A percentile compares a stretch with the other conserved stretches of the same genome.
These are phyloP conservation scores for Periphyllus acericola DNA, from an alignment of 2,888 invertebrate species.

Conservation along the genomic window DNA sequence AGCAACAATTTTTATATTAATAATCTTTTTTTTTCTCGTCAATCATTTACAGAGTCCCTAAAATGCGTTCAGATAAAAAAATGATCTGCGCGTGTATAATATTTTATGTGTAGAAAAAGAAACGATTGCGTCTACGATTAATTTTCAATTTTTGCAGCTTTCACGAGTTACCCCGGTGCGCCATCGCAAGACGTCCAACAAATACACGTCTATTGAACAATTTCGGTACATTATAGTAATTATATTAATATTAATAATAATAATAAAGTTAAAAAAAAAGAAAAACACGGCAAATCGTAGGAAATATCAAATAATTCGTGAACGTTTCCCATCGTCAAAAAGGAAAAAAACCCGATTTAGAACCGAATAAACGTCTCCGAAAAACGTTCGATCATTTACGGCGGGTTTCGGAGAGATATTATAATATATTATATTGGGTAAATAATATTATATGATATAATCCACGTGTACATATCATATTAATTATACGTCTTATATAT, in stretches of 20 bases:
- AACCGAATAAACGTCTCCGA: not conserved
- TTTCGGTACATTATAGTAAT: not conserved
- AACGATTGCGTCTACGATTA: constrained; percentile 1
- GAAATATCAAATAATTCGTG: constrained; percentile 36
- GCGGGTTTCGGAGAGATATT: not conserved
- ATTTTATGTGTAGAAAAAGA: not conserved
- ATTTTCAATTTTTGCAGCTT: not conserved
- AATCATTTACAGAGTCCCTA: constrained; percentile 14
- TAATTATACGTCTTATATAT: not conserved
- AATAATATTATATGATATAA: not conserved
- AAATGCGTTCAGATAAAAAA: not conserved
- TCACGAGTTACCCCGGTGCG: not conserved
- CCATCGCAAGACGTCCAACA: constrained; percentile 7
- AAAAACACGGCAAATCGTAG: not conserved
- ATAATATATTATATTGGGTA: too few species aligned
- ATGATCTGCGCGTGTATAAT: constrained; percentile 15
- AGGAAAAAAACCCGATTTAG: not conserved
- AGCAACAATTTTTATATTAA: not conserved
- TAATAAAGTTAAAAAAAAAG: not conserved
- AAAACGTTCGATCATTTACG: constrained; percentile 1
- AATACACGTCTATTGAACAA: not conserved
- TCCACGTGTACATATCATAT: not conserved
- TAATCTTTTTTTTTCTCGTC: not conserved
- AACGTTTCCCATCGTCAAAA: not conserved
- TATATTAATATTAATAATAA: not conserved